These are phyloP conservation scores for Chrysodeixis includens DNA, from an alignment of 2,888 invertebrate genomes.

Conservation along the genomic window DNA sequence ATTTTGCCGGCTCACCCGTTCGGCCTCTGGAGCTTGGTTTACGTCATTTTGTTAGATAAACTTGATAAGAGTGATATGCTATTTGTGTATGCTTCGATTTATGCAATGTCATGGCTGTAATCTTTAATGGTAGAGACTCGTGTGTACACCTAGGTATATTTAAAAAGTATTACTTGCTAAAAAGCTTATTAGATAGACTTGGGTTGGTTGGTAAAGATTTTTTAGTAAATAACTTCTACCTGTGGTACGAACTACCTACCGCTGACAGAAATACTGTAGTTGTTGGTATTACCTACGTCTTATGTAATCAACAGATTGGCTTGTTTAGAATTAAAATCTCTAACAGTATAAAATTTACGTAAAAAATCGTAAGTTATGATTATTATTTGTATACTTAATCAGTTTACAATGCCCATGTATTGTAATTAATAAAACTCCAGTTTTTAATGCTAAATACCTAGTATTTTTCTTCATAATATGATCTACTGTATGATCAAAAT, in stretches of 20 bases:
- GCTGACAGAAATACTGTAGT: no score
- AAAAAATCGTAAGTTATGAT: no score
- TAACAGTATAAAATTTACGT: no score
- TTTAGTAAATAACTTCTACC: no score
- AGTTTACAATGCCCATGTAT: no score
- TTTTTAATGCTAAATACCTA: no score
- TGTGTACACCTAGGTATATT: not conserved
- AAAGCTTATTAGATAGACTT: no score
- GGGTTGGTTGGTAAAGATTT: no score
- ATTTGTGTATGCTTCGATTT: not conserved
- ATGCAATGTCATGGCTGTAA: not conserved
- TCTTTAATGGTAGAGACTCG: not conserved
- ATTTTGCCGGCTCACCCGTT: not conserved
- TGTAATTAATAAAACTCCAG: no score
- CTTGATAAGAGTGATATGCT: conserved; percentile 3
- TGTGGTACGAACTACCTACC: no score
- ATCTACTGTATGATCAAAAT: not conserved
- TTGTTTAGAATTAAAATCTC: not conserved
- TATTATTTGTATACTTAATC: no score
- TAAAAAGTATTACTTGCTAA: not conserved
- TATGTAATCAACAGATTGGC: not conserved
- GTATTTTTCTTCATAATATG: no score
- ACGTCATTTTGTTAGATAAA: conserved; percentile 8
- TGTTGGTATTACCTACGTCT: not conserved
- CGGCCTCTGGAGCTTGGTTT: not conserved